Base-by-base conservation (phyloP, 1,140 invertebrate genomes). In the Drosophila seguyi region DNA sequence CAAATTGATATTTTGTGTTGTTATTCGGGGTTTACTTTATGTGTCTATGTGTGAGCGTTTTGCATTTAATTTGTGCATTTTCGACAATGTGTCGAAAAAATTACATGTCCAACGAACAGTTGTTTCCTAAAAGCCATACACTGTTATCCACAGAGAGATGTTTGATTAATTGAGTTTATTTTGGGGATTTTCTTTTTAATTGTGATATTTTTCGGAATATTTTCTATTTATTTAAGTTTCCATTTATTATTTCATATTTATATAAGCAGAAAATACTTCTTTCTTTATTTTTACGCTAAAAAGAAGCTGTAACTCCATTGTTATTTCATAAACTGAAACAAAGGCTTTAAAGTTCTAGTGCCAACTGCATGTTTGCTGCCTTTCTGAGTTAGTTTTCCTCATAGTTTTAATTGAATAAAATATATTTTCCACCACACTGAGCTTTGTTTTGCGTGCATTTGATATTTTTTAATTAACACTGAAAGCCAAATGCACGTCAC, bases 1-100 rank as follows among this genome's bases (percentile, higher is more conserved):
- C 42, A 67, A 67, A 68, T 68, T 68, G 65, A 68, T 68, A 68
- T 68, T 68, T 67, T 68, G 63, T 67, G 59, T 38, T 31, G 42
- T 65, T 45, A 44, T 65, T 29, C 18, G 18, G 39, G 13, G 42
- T 10, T 44, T 42, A 34, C 22, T 48, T 4, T 48, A 11, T 29
- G n/a, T 13, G 16, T n/a, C n/a, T 52, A 22, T 38, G 31, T 55
- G 13, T 0, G 29, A 68, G 45, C n/a, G 22, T 69, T 69, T 69
- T 68, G 22, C 38, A 52, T 68, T 68, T 68, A 53, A 69, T 68
- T 66, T 63, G 22, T 38, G 63, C 25, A 47, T 29, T 52, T 68
- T 55, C 11, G 27, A 42, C 38, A 36, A 38, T 63, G 66, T 69
- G 63, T 69, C 22, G 14, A 42, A 68, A 69, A 67, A 69, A 68